Conservation (phyloP, 2,888 invertebrate species). For the Argyra leucocephala region DNA sequence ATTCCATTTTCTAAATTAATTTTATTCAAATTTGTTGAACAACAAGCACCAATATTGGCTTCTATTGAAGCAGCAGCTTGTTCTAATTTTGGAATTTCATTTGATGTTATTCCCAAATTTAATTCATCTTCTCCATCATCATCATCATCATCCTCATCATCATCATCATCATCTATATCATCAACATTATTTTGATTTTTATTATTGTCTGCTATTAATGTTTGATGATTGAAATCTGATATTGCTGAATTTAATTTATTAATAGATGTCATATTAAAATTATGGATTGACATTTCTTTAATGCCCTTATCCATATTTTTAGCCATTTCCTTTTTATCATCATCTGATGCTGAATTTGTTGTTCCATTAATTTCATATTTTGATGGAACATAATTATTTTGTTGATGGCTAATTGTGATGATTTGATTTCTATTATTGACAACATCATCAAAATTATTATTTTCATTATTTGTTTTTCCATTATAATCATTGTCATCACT, state of each 20-base stretch:
- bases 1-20: slow-evolving; percentile 30
- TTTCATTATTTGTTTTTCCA: neutral
- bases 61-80: slow-evolving; percentile 27
- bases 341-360: neutral
- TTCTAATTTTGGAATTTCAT: neutral
- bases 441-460: neutral
- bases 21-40: slow-evolving; percentile 33
- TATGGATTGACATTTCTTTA: neutral
- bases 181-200: no score
- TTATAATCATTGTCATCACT: neutral
- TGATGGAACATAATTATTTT: slow-evolving; percentile 19
- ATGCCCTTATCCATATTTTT: slow-evolving; percentile 1
- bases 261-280: slow-evolving; percentile 9
- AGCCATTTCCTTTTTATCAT: neutral
- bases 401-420: neutral
- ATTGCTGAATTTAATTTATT: slow-evolving; percentile 1
- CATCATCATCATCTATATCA: slow-evolving; percentile 16
- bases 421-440: neutral
- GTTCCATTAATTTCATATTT: slow-evolving; percentile 8
- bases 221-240: neutral
- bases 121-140: no score
- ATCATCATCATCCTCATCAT: no score
- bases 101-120: no score
- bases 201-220: slow-evolving; percentile 4
- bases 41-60: slow-evolving; percentile 33